Conservation (phyloP, 2,888 invertebrate species). For the Choreutis nemorana region DNA sequence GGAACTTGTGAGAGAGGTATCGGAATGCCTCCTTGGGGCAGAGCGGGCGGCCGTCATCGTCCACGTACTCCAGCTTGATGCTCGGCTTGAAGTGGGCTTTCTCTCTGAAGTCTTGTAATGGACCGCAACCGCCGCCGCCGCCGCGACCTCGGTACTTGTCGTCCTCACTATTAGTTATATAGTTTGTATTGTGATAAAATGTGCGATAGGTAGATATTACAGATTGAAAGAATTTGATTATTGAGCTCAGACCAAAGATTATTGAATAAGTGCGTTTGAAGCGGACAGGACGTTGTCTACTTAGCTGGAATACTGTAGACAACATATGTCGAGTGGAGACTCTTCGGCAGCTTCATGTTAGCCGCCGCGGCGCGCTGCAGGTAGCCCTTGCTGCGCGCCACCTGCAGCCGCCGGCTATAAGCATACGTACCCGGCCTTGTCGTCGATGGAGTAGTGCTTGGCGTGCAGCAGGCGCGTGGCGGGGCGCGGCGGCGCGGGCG, state of each 20-base stretch:
- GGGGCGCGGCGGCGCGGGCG: conserved; percentile 53
- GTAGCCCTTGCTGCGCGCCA: conserved; percentile 95
- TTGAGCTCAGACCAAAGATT: too few species aligned
- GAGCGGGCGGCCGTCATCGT: conserved; percentile 92
- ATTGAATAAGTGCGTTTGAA: background rate
- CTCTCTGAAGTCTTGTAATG: conserved; percentile 91
- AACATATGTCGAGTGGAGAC: too few species aligned
- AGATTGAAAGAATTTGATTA: too few species aligned
- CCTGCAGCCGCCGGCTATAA: conserved; percentile 75
- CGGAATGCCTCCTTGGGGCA: conserved; percentile 97
- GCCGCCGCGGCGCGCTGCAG: conserved; percentile 83
- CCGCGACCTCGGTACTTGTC: conserved; percentile 77
- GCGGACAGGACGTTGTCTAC: background rate
- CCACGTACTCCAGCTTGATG: conserved; percentile 96
- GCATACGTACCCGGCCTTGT: conserved; percentile 75
- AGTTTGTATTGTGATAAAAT: background rate
- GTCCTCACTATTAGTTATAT: conserved; percentile 71
- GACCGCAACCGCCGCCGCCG: conserved; percentile 77
- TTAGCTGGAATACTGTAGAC: background rate
- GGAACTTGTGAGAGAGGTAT: conserved; percentile 97
- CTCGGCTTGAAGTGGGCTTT: conserved; percentile 90
- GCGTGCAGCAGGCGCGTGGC: conserved; percentile 7
- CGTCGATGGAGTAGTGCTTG: conserved; percentile 9
- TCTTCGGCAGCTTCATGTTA: too few species aligned
- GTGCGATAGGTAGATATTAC: too few species aligned